Base-by-base conservation (phyloP, 2,888 invertebrate genomes). In the Orgyia antiqua region DNA sequence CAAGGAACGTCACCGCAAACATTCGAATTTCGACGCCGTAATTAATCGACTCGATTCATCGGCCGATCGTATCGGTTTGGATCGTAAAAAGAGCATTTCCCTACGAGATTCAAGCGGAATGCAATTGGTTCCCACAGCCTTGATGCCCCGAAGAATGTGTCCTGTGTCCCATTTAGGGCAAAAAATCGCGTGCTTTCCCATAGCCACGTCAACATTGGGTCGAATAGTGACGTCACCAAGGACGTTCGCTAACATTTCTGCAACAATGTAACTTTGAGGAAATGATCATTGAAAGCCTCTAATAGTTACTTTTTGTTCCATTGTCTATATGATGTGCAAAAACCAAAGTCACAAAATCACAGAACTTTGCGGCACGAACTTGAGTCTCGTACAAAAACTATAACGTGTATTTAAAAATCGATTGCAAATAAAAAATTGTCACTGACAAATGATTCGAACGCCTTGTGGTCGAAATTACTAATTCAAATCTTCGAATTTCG, bases 391-490 rank as follows among this genome's bases (percentile, higher is more conserved):
- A 33, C 38, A 51, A 69, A 73, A 74, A 73, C 56, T 58, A 62
- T 69, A 79, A 77, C 79, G 80, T 73, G 82, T 82, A 82, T 84
- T 84, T 86, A 84, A 86, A 86, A 86, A 84, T 84, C 86, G 86
- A 86, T 86, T 80, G 83, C 73, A 75, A 68, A 78, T 73, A 82
- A 86, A 82, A 82, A 83, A 84, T 82, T 84, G 86, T 86, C 86
- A 86, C 82, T 84, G 84, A 86, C 86, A 83, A 86, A 86, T 86
- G 86, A 83, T 83, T 79, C 79, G 75, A 79, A 82, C 76, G 82
- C 71, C 79, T 83, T 80, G 86, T 70, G 84, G 84, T 83, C 70
- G 69, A 72, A 84, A 84, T 84, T 80, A 84, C 83, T 83, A 75
- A 84, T 83, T 83, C 86, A 82, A 84, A 86, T 83, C 80, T 82